A percentile compares a stretch with the other conserved stretches of the same genome.
Evolutionary conservation across 2,888 invertebrate species (phyloP).

Genomic region (Tetramorium bicarinatum): DNA sequence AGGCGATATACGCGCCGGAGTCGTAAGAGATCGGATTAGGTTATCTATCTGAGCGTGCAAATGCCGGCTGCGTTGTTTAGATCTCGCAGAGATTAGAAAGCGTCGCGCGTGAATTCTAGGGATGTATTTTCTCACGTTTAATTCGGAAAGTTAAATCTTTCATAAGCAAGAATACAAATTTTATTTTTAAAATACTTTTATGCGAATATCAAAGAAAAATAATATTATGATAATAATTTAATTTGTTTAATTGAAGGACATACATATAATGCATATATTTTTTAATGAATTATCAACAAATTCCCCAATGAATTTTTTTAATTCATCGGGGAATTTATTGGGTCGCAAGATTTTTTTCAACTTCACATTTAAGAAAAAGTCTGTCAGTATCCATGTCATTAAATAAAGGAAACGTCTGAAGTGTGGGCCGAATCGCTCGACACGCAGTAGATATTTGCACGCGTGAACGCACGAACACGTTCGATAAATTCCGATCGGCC

Average conservation of each 20-base stretch:
- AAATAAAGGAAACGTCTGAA: constrained; percentile 33
- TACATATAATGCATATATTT: background rate
- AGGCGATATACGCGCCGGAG: constrained; percentile 43
- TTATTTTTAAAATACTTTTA: background rate
- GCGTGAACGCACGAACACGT: constrained; percentile 68
- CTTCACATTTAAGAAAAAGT: background rate
- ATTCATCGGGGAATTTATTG: too few species aligned
- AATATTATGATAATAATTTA: background rate
- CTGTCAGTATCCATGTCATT: background rate
- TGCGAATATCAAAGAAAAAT: background rate
- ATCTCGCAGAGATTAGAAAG: constrained; percentile 55
- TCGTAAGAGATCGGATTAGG: constrained; percentile 61
- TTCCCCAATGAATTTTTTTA: background rate
- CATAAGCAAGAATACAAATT: background rate
- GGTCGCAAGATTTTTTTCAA: background rate
- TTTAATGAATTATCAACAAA: background rate
- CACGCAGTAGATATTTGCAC: constrained; percentile 56
- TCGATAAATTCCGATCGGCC: constrained; percentile 71
- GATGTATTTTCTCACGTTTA: constrained; percentile 8
- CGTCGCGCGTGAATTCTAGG: background rate
- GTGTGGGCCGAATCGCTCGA: constrained; percentile 51
- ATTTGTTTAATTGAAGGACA: background rate
- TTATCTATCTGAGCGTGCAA: constrained; percentile 62
- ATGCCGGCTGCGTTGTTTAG: constrained; percentile 55
- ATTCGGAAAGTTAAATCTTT: background rate